Percentiles rank a stretch among this genome's conserved stretches.
These are phyloP conservation scores for Leptinotarsa juncta DNA, from an alignment of 2,888 invertebrate genomes.

Conservation along the genomic window DNA sequence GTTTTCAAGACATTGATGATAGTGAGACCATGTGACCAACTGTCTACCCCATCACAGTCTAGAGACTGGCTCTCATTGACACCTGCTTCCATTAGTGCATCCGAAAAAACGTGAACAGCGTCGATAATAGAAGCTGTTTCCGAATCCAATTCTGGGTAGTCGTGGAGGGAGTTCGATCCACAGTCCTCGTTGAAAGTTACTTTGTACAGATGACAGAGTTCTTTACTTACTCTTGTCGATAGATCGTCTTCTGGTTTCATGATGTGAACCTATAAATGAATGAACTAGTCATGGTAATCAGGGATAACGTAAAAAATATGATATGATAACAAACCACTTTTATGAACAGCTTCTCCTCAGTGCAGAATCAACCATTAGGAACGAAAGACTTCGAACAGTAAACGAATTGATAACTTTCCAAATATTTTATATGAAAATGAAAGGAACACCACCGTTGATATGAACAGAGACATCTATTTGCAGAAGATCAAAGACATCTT, in stretches of 20 bases:
- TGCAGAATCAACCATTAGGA: no score
- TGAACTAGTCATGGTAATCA: neutral
- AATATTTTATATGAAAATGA: no score
- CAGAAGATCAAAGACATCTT: no score
- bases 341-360: no score
- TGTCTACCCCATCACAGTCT: constrained; percentile 70
- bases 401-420: no score
- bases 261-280: constrained; percentile 32
- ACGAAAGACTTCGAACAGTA: no score
- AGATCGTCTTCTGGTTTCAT: constrained; percentile 61
- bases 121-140: constrained; percentile 88
- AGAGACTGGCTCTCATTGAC: constrained; percentile 56
- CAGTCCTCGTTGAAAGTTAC: constrained; percentile 34
- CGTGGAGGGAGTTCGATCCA: neutral
- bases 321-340: no score
- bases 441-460: no score
- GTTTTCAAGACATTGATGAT: constrained; percentile 86
- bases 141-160: constrained; percentile 54
- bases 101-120: constrained; percentile 83
- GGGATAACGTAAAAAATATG: no score
- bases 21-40: constrained; percentile 86
- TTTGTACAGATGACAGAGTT: constrained; percentile 48
- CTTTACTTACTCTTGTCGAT: constrained; percentile 68
- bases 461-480: no score
- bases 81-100: constrained; percentile 75